These are phyloP conservation scores for Helicolenus hilgendorfi DNA, from an alignment of 2,797 vertebrate species.

Conservation along the genomic window DNA sequence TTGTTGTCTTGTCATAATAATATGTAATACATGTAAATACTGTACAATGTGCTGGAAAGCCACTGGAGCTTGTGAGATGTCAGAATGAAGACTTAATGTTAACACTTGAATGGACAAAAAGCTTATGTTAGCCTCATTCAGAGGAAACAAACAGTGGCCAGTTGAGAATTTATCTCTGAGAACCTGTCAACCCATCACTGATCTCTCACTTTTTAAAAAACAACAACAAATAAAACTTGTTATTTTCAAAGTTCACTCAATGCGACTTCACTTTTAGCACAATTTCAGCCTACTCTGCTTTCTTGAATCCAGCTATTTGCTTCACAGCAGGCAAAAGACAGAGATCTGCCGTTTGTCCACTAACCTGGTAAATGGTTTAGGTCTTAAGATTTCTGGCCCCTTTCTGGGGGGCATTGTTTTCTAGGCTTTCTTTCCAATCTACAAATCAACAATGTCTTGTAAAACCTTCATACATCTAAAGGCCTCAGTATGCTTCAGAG, in stretches of 20 bases:
- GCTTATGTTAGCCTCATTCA: neutral
- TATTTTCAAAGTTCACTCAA: slow-evolving; percentile 24
- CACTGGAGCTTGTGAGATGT: slow-evolving; percentile 18
- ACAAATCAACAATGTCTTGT: neutral
- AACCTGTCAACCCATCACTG: slow-evolving; percentile 17
- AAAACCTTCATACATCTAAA: neutral
- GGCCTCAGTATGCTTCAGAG: slow-evolving; percentile 5
- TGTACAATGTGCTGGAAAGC: slow-evolving; percentile 8
- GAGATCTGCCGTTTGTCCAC: neutral
- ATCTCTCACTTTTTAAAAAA: slow-evolving; percentile 7
- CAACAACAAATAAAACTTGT: neutral
- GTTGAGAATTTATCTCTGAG: slow-evolving; percentile 6
- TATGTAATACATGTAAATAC: slow-evolving; percentile 37
- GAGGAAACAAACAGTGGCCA: neutral
- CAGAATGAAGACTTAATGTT: slow-evolving; percentile 13
- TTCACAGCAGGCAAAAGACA: neutral
- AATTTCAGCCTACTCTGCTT: neutral
- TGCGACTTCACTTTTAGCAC: neutral
- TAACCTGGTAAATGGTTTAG: neutral
- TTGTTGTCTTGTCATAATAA: slow-evolving; percentile 30
- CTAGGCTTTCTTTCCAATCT: neutral
- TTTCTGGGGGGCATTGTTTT: neutral
- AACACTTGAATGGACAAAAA: slow-evolving; percentile 12
- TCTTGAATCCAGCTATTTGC: neutral
- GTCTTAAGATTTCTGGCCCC: neutral